phyloP scores from a whole-genome alignment of 2,888 invertebrate genomes.

The Homarus gammarus region DNA sequence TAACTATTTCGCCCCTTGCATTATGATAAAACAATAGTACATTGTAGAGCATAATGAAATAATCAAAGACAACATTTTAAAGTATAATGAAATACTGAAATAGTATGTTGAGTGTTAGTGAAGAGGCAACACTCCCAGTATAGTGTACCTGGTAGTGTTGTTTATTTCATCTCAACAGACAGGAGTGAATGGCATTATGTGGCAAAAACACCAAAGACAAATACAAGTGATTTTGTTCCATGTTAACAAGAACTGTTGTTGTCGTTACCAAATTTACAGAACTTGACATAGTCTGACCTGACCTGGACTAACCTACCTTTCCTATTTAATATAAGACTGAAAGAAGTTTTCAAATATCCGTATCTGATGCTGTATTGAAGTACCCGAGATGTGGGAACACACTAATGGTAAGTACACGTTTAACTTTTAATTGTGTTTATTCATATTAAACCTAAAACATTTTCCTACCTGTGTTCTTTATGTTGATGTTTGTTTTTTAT shows the following conservation, averaged over 20 bases:
- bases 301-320: constrained; percentile 56
- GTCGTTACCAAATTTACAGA: constrained; percentile 9
- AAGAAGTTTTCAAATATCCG: neutral
- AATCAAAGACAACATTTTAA: too few relatives aligned
- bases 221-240: neutral
- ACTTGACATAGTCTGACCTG: constrained; percentile 46
- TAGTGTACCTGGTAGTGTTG: too few relatives aligned
- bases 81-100: too few relatives aligned
- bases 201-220: neutral
- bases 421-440: neutral
- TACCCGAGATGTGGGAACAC: neutral
- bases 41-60: too few relatives aligned
- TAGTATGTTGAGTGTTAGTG: too few relatives aligned
- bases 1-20: too few relatives aligned
- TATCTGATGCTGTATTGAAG: constrained; percentile 36
- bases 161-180: neutral
- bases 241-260: neutral
- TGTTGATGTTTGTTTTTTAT: neutral
- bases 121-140: too few relatives aligned
- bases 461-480: neutral
- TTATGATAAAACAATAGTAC: too few relatives aligned
- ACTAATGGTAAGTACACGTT: constrained; percentile 13
- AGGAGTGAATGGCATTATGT: neutral
- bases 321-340: constrained; percentile 19
- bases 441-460: neutral